Evolutionary conservation across 2,888 invertebrate genomes (phyloP), one percentile per base, ranked within the genome.

Genomic region (Smittia sp.): DNA sequence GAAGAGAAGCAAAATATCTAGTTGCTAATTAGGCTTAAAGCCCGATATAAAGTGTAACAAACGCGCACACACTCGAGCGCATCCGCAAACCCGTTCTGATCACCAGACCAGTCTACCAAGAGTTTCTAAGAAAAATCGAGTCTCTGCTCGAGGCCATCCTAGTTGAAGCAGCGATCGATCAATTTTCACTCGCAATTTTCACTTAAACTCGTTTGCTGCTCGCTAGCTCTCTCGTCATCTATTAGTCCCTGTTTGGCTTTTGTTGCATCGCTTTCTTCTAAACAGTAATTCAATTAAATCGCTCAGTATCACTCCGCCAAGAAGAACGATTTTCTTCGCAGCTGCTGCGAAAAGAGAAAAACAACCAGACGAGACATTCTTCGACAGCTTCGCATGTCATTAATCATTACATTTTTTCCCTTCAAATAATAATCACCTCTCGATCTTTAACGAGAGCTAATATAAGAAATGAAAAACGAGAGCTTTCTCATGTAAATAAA

Each of bases 21-120:
- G n/a, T n/a, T n/a, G 24, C 67, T 67, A 67, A 67, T 67, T 67
- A 67, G 41, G 22, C 41, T 18, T 58, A 18, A 58, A 18, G 58
- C 15, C 22, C 18, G 22, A 58, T 46, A 11, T 18, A 67, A 67
- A 67, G 67, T 67, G 22, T 67, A 67, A 67, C 67, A 27, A 27
- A 46, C 67, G 4, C 58, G 9, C 22, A 58, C 18, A 58, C 58
- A 58, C 22, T 20, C 46, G 46, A n/a, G 46, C 46, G 15, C 46
- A 11, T 46, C 15, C 11, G 46, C 46, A 11, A 11, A 46, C 46
- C n/a, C 46, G 46, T 46, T 46, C 15, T 46, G 15, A 46, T 15
- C 6, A 11, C 15, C n/a, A 46, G 15, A 46, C 58, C 9, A 18
- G 58, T 58, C 18, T 58, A 22, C 20, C 7, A 6, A 7, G 52